Base-by-base conservation (phyloP, 2,113 vertebrate species). In the Empidonax traillii region DNA sequence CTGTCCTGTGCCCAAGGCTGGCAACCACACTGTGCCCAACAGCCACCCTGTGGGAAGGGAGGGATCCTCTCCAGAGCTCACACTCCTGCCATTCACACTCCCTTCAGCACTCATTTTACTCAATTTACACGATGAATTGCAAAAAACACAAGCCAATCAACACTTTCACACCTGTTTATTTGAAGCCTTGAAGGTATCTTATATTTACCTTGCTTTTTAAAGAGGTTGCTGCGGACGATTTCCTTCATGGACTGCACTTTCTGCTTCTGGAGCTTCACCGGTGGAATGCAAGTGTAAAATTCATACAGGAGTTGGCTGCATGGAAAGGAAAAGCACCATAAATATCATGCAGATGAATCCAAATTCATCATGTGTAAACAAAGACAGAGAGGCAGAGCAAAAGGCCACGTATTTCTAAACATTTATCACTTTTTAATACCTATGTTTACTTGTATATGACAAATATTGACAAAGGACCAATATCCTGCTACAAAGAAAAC, bases 211-310 rank as follows among this genome's bases (percentile, higher is more conserved):
- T 99, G 98, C 89, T 96, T 99, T 95, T 98, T 98, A 93, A 99
- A 99, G 74, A 99, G 98, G 78, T 98, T 98, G 97, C 99, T 99
- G 95, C 93, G 96, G 52, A 99, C 99, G 2, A 99, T 99, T 97
- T 99, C 99, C 49, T 98, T 99, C 99, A 99, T 99, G 85, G 99
- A 99, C 73, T 98, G 96, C 55, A 99, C 98, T 96, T 99, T 99
- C 96, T 99, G 99, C 92, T 99, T 99, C 98, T 99, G 99, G 24
- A 99, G 98, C 61, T 98, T 99, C 92, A 98, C 98, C 0, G 98
- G 99, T 18, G 99, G 99, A 88, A 99, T 99, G 97, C 99, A 99
- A 83, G 98, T 98, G 49, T 99, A 99, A 96, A 99, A 99, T 91
- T 99, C 99, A 66, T 98, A 98, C 3, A 99, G 97, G 58, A 99